Conservation (phyloP, 2,888 invertebrate species). For the Buathra laborator region DNA sequence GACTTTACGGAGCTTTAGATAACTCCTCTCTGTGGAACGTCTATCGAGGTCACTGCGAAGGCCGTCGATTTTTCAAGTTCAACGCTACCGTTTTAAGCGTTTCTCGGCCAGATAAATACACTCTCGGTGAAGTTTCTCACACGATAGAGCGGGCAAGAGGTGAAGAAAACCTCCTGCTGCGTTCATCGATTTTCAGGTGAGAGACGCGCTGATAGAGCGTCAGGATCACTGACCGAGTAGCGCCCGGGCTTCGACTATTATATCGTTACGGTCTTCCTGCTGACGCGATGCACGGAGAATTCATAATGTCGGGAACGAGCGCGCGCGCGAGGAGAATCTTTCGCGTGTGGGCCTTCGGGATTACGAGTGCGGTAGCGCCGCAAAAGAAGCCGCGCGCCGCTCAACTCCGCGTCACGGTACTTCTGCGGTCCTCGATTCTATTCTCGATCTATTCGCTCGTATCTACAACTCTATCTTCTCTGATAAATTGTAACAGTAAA, state of each 20-base stretch:
- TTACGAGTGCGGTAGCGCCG: constrained; percentile 12
- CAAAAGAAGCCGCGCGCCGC: constrained; percentile 41
- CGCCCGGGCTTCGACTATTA: constrained; percentile 35
- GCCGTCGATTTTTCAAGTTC: constrained; percentile 32
- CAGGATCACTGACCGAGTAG: constrained; percentile 51
- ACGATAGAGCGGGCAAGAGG: neutral
- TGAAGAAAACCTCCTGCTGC: neutral
- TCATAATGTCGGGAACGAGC: constrained; percentile 56
- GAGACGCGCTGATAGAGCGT: constrained; percentile 11
- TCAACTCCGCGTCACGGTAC: constrained; percentile 37
- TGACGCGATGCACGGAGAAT: constrained; percentile 53
- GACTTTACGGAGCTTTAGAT: constrained; percentile 11
- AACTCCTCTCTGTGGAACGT: constrained; percentile 7
- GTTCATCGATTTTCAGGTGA: constrained; percentile 22
- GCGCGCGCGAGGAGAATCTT: neutral
- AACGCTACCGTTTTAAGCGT: constrained; percentile 24
- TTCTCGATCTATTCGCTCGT: neutral
- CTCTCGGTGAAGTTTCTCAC: constrained; percentile 8
- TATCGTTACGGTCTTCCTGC: constrained; percentile 55
- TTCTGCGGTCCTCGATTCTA: neutral
- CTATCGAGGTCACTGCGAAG: constrained; percentile 40
- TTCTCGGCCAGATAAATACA: constrained; percentile 17
- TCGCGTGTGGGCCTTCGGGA: constrained; percentile 20
- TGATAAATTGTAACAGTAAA: constrained; percentile 58
- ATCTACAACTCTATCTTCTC: constrained; percentile 12